Conservation (phyloP, 2,113 vertebrate species). For the Syrmaticus mikado region DNA sequence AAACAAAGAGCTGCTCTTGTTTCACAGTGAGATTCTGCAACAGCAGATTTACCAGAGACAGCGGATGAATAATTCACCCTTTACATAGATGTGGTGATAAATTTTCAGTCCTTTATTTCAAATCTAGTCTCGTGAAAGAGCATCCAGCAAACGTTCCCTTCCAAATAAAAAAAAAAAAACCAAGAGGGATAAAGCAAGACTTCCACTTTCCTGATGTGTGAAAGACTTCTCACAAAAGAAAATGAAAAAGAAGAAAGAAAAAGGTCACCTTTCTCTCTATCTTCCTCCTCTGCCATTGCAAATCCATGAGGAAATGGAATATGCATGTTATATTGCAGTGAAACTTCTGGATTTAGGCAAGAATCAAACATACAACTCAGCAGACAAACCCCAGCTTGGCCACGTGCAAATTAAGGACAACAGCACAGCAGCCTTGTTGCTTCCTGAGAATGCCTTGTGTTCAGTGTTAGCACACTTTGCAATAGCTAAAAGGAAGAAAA, state of each 20-base stretch:
- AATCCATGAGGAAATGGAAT: background rate
- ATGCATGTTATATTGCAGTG: background rate
- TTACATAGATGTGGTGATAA: background rate
- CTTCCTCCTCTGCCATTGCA: fast-evolving
- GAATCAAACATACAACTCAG: background rate
- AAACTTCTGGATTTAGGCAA: background rate
- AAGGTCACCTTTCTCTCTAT: background rate
- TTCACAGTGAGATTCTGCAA: background rate
- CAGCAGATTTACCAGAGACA: slow-evolving; percentile 1
- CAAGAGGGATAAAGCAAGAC: background rate
- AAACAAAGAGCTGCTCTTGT: background rate
- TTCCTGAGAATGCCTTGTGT: background rate
- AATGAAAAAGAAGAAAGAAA: background rate
- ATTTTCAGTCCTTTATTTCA: background rate
- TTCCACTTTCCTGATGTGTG: background rate
- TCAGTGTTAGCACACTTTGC: background rate
- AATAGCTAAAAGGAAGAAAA: background rate
- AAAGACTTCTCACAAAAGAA: background rate
- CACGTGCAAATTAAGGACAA: background rate
- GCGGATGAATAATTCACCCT: slow-evolving; percentile 20
- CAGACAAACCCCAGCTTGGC: background rate
- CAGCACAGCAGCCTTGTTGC: background rate
- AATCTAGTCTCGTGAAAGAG: background rate
- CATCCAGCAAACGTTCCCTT: background rate
- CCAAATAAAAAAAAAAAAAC: background rate